Percentiles rank a stretch among this genome's conserved stretches.
phyloP scores from a whole-genome alignment of 2,888 invertebrate species.

The Sphecodes monilicornis region DNA sequence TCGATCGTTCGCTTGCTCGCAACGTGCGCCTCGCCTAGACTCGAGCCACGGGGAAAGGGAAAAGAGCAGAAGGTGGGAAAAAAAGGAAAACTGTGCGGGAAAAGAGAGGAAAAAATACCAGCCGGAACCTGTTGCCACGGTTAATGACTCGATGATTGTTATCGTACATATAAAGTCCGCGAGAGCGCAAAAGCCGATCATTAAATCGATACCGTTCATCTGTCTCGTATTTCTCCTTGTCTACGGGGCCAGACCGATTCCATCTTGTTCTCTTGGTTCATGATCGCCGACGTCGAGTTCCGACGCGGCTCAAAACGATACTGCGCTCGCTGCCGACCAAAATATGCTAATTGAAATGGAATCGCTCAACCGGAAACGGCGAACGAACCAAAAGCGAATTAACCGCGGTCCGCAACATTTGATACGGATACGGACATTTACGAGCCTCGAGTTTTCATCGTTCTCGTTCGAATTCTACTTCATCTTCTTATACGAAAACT shows the following conservation, averaged over 20 bases:
- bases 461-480: neutral
- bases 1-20: conserved; percentile 47
- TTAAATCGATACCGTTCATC: conserved; percentile 59
- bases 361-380: neutral
- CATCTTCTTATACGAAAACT: neutral
- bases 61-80: conserved; percentile 31
- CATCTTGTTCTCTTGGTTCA: neutral
- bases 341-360: conserved; percentile 8
- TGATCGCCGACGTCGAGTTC: neutral
- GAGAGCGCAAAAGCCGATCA: conserved; percentile 49
- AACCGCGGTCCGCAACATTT: neutral
- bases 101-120: neutral
- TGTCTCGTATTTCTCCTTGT: conserved; percentile 36
- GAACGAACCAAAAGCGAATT: neutral
- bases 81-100: neutral
- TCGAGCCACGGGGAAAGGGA: conserved; percentile 4
- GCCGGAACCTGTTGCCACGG: conserved; percentile 68
- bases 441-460: neutral
- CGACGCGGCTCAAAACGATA: neutral
- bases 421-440: neutral
- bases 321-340: neutral
- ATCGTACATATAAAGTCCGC: conserved; percentile 50
- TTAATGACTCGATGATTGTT: conserved; percentile 70
- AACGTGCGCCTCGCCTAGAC: neutral
- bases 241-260: conserved; percentile 12